Base-by-base conservation (phyloP, 2,888 invertebrate species). In the Tetanocera ferruginea region DNA sequence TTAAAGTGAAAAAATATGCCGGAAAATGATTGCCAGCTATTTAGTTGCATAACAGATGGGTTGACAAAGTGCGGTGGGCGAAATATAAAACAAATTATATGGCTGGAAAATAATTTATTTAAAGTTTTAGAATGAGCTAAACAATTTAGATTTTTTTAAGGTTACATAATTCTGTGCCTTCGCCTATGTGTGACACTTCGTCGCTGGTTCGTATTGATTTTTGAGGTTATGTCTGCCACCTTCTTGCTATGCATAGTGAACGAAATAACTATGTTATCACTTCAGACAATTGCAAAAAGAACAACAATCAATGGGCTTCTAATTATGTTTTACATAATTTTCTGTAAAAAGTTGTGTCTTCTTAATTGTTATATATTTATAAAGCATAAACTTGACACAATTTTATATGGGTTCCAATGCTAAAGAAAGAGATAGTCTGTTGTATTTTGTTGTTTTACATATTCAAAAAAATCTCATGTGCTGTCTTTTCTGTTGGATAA, bases 211-310 rank as follows among this genome's bases (percentile, higher is more conserved):
- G n/a, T 77, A 79, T 80, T 55, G 76, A 78, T 79, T 55, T 83
- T 86, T 86, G 83, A 86, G 86, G 86, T 86, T 86, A 86, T 82
- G 84, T 79, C 62, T 4, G 23, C 5, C 23, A 14, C 28, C 14
- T 19, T 19, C 25, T 19, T 3, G 17, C 52, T 51, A 14, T 8
- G n/a, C n/a, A 34, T 11, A 71, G n/a, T 34, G 57, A 5, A 6
- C 28, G 55, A 37, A 57, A 14, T 23, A 17, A 69, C 14, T 64
- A 19, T 52, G 34, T 17, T 34, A 0, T 17, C 34, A 9, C n/a
- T 34, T 37, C 2, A 37, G 4, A 5, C 11, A 37, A 5, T 19
- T 43, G 43, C 6, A 11, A 43, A 1, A 43, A 1, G 43, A 43
- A 43, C 11, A 2, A 11, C 11, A 43, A 14, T 6, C 1, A 11